Percentiles rank a stretch among this genome's conserved stretches.
Conservation (phyloP, 64 coral and sea anemone genomes). For the Cladopsammia gracilis region DNA sequence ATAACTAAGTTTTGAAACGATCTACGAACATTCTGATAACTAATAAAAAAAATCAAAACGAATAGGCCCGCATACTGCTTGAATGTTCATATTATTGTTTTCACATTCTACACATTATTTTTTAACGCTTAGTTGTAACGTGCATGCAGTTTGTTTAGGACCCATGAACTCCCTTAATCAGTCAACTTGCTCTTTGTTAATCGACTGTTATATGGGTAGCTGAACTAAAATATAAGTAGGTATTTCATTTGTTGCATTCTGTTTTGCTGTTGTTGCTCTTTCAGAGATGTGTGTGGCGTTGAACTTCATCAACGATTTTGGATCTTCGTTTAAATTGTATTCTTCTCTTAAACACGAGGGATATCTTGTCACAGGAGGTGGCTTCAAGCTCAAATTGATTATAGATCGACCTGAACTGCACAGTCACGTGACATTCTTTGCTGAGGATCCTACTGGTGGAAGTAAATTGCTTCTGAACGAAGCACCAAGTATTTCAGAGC, state of each 20-base stretch:
- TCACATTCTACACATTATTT: too few relatives aligned
- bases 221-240: too few relatives aligned
- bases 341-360: constrained; percentile 82
- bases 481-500: neutral
- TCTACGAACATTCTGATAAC: too few relatives aligned
- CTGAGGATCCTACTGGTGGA: neutral
- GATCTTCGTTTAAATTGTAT: constrained; percentile 58
- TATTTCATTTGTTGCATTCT: neutral
- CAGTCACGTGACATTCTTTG: constrained; percentile 20
- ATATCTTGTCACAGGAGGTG: constrained; percentile 60
- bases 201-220: too few relatives aligned
- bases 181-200: too few relatives aligned
- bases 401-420: constrained; percentile 20
- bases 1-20: too few relatives aligned
- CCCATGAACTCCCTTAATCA: too few relatives aligned
- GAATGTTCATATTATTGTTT: too few relatives aligned
- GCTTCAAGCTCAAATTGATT: constrained; percentile 29
- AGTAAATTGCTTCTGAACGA: neutral
- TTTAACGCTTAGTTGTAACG: too few relatives aligned
- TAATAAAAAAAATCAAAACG: too few relatives aligned
- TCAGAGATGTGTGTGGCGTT: constrained; percentile 5
- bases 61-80: too few relatives aligned
- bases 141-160: too few relatives aligned
- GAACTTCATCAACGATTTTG: constrained; percentile 67
- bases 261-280: neutral